Conservation (phyloP, 2,113 vertebrate genomes). For the Hylia prasina region DNA sequence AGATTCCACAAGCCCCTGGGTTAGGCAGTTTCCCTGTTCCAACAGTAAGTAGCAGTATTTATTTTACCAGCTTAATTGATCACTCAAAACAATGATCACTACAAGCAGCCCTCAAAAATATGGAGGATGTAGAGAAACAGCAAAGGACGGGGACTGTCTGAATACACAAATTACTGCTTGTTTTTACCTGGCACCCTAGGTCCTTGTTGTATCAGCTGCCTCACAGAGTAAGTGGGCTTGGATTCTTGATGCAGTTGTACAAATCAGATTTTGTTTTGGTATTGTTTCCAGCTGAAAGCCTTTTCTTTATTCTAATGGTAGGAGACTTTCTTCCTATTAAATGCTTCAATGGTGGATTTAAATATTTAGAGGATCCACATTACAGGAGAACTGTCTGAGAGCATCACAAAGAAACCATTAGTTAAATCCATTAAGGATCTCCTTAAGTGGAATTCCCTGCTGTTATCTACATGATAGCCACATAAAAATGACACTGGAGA, state of each 20-base stretch:
- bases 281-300: conserved; percentile 54
- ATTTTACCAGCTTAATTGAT: background rate
- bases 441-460: conserved; percentile 62
- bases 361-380: conserved; percentile 67
- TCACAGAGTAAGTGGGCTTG: background rate
- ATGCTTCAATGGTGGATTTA: conserved; percentile 65
- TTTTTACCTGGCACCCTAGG: conserved; percentile 22
- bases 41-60: background rate
- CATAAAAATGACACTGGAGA: conserved; percentile 11
- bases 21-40: background rate
- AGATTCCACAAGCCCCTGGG: background rate
- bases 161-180: background rate
- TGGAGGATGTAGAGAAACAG: background rate
- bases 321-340: conserved; percentile 59
- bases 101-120: background rate
- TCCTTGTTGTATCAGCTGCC: background rate
- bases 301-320: conserved; percentile 50
- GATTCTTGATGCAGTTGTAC: background rate
- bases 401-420: conserved; percentile 64
- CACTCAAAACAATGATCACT: background rate
- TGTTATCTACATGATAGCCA: conserved; percentile 50
- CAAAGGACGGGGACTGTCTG: background rate
- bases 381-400: conserved; percentile 56
- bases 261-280: conserved; percentile 42
- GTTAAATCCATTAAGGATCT: conserved; percentile 66